Base-by-base conservation (phyloP, 1,140 invertebrate genomes). In the Linepithema humile region DNA sequence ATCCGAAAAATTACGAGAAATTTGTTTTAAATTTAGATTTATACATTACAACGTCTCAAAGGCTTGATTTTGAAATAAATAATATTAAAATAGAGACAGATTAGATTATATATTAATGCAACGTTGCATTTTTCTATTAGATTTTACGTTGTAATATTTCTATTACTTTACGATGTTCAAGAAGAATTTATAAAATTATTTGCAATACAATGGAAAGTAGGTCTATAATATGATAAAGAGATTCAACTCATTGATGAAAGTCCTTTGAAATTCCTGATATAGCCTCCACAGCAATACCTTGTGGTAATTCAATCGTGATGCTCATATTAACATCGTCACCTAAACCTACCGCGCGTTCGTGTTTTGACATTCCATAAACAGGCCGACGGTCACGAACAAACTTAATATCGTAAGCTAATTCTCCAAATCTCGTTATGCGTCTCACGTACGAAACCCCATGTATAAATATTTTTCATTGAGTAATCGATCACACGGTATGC, bases 381-480 rank as follows among this genome's bases (percentile, higher is more conserved):
- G 20, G 17, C 55, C 50, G n/a, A 32, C 17, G 10, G 29, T 50
- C 50, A 32, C 38, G 20, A 60, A 45, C 1, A 67, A 87, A 72
- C 17, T 74, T 10, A 83, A 69, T 62, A 83, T 64, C 20, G 48
- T 32, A 45, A 38, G 40, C n/a, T 38, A 69, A 75, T 57, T 23
- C 20, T 1, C 12, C 3, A n/a, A 40, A 9, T 43, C 57, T 62
- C 32, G 17, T 2, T 29, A 83, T 64, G 65, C 40, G 2, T 12
- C 62, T 83, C 69, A 77, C 84, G 57, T 86, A 77, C n/a, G 20
- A 57, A 43, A 55, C 15, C 32, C 17, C 55, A 48, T 60, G 48
- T 83, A 77, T 62, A 77, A 72, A 87, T 70, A 75, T 83, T 87
- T 75, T 82, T 86, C 70, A 83, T 86, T 77, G 85, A 83, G 65